Conservation (phyloP, 2,797 vertebrate species). For the Myotis findleyi region DNA sequence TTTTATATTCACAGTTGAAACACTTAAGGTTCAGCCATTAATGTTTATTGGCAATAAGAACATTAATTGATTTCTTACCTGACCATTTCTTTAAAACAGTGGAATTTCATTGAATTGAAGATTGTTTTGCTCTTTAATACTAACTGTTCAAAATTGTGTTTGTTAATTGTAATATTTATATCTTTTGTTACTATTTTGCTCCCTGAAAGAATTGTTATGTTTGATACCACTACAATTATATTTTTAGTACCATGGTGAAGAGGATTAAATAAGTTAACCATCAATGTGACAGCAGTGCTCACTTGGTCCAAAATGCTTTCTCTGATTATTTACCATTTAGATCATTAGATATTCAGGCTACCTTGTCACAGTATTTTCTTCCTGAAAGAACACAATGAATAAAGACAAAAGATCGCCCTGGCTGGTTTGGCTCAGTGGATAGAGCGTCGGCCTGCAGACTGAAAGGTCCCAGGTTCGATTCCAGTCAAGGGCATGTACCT, state of each 20-base stretch:
- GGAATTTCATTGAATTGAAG: not conserved
- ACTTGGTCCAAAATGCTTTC: not conserved
- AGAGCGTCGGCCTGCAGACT: too few species aligned
- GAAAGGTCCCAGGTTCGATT: too few species aligned
- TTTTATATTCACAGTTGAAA: not conserved
- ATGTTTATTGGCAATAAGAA: conserved; percentile 70
- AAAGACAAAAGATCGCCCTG: not conserved
- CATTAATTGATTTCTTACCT: conserved; percentile 51
- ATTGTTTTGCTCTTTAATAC: not conserved
- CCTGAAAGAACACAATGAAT: not conserved
- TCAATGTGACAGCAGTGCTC: not conserved
- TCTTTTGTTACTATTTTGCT: not conserved
- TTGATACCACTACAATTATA: not conserved
- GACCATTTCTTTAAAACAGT: not conserved
- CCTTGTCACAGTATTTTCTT: not conserved
- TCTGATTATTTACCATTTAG: not conserved
- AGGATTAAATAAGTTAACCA: not conserved
- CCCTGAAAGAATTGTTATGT: not conserved
- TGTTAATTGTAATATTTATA: not conserved
- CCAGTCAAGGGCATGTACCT: too few species aligned
- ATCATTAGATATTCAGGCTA: not conserved
- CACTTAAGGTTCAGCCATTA: not conserved
- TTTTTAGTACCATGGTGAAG: not conserved
- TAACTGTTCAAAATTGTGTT: not conserved
- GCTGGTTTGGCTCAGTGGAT: too few species aligned